Evolutionary conservation across 2,113 vertebrate genomes (phyloP), one percentile per base, ranked within the genome.

Genomic region (Tautogolabrus adspersus): DNA sequence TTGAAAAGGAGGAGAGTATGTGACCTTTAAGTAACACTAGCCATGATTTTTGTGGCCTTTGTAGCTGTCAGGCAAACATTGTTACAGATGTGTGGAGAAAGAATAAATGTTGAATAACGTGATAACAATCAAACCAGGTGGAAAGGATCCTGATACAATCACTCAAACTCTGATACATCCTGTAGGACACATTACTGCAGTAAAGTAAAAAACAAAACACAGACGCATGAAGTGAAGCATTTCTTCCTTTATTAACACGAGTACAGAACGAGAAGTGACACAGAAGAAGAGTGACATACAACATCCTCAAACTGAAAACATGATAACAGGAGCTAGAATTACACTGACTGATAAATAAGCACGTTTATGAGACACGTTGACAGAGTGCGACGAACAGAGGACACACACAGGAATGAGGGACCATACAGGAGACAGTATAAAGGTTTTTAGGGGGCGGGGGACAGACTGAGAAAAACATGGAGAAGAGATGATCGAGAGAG

Each of bases 341-440:
- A 15, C 13, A 47, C 13, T 5, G 47, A 49, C 15, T 42, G 47
- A 18, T 18, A 19, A 7, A 63, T 37, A n/a, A 42, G 22, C 19
- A 56, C 21, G 34, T 52, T 66, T 40, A 37, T 64, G 57, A 61
- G 66, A 78, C 57, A 72, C 19, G 30, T 19, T 40, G 56, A 67
- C 19, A 63, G 56, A 72, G 54, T 72, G 46, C 12, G 44, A 47
- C 26, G 30, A 52, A 47, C 13, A 2, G 38, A 1, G 10, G 38
- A 47, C 46, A 18, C 1, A 44, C 7, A 44, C 42, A 44, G 42
- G 42, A 44, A 76, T 56, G 54, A 47, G 65, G 64, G 16, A 22
- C 21, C 59, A 40, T 3, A 51, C 37, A 68, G 21, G 49, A 49
- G 60, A 77, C 10, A 51, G 18, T 40, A 21, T 70, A 60, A 75